Evolutionary conservation across 2,797 vertebrate species (phyloP).

Genomic region (Sebastes minor): DNA sequence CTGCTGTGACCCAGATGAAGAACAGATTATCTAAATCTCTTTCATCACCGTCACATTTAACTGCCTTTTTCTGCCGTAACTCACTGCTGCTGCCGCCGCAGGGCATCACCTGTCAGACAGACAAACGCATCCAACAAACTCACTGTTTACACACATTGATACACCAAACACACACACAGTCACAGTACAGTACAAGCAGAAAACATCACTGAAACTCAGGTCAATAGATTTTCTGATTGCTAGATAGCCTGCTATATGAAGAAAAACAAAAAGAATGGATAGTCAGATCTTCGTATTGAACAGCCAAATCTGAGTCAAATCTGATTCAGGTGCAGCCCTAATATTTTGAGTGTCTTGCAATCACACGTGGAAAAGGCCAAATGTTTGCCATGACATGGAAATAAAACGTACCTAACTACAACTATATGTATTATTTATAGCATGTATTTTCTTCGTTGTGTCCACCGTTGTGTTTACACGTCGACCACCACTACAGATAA

Average conservation of each 20-base stretch:
- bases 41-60: constrained; percentile 39
- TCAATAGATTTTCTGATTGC: too few relatives aligned
- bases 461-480: background rate
- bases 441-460: background rate
- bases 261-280: too few relatives aligned
- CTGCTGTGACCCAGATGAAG: constrained; percentile 66
- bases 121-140: too few relatives aligned
- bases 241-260: too few relatives aligned
- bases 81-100: background rate
- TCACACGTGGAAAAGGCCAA: background rate
- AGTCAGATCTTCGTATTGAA: too few relatives aligned
- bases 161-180: background rate
- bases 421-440: background rate
- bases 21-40: constrained; percentile 71
- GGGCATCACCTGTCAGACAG: constrained; percentile 8
- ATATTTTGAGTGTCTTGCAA: too few relatives aligned
- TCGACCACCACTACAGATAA: background rate
- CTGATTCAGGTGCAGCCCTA: too few relatives aligned
- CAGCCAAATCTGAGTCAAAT: too few relatives aligned
- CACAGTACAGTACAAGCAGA: too few relatives aligned
- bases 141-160: too few relatives aligned
- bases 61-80: constrained; percentile 39
- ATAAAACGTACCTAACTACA: background rate
- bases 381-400: too few relatives aligned
- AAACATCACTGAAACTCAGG: too few relatives aligned